Evolutionary conservation across 1,140 invertebrate species (phyloP).

Genomic region (Stenopsyche tienmushanensis): DNA sequence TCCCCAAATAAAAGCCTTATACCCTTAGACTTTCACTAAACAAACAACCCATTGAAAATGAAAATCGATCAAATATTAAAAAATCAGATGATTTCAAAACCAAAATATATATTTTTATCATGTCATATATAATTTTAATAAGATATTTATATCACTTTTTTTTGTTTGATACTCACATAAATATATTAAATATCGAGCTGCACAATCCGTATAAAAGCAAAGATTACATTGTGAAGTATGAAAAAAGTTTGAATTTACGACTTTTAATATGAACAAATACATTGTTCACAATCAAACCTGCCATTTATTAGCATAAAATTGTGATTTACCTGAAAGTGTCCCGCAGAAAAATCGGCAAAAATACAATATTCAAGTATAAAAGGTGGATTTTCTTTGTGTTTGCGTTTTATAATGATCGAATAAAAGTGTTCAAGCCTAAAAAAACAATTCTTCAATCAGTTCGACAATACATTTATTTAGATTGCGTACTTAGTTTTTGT

Average conservation of each 20-base stretch:
- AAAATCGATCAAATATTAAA: not conserved
- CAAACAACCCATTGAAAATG: not conserved
- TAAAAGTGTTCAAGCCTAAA: not conserved
- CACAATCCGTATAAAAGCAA: no score
- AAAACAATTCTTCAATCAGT: not conserved
- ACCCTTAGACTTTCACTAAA: not conserved
- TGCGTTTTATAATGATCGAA: not conserved
- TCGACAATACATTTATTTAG: no score
- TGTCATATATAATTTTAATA: no score
- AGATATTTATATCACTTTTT: no score
- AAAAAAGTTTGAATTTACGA: not conserved
- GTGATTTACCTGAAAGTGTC: no score
- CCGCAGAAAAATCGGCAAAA: not conserved
- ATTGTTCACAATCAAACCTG: not conserved
- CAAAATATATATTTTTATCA: not conserved
- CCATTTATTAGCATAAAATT: not conserved
- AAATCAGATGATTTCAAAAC: not conserved
- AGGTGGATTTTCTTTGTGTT: not conserved
- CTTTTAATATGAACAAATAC: not conserved
- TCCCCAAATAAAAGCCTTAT: no score
- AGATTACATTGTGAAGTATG: not conserved
- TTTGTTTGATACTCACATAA: no score
- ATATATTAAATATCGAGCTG: no score
- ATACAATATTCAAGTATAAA: not conserved
- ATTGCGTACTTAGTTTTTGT: no score